Evolutionary conservation across 2,888 invertebrate species (phyloP).

Genomic region (Meiosimyza decipiens): DNA sequence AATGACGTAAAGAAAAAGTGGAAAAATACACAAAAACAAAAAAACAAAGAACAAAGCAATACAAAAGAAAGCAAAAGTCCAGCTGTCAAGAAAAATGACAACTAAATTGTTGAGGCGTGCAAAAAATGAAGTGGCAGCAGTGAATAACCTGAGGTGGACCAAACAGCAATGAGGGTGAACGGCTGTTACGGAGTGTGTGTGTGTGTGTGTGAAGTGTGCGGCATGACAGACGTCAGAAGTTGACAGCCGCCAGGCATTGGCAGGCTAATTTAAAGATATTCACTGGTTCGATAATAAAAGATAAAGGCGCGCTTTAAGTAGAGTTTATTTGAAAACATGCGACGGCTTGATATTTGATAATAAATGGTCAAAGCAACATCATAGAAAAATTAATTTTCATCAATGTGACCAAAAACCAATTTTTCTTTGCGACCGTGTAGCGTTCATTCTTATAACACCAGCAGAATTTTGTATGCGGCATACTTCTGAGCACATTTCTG

Average conservation of each 20-base stretch:
- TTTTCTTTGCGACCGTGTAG: no score
- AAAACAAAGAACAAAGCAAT: slow-evolving; percentile 5
- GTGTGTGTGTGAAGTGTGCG: no score
- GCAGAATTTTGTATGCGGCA: slow-evolving; percentile 3
- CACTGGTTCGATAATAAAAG: no score
- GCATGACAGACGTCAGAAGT: background rate
- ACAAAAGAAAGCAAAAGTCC: slow-evolving; percentile 19
- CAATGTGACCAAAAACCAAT: no score
- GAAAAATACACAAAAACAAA: slow-evolving; percentile 4
- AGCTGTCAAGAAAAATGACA: slow-evolving; percentile 49
- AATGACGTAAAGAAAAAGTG: slow-evolving; percentile 3
- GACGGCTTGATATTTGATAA: no score
- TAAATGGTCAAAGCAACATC: no score
- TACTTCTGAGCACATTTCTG: background rate
- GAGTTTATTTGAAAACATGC: no score
- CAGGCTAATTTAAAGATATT: no score
- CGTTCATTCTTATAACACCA: background rate
- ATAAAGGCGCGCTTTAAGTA: no score
- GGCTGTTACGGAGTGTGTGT: background rate
- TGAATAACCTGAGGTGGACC: background rate
- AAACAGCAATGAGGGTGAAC: background rate
- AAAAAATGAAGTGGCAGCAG: slow-evolving; percentile 11
- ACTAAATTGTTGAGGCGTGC: slow-evolving; percentile 45
- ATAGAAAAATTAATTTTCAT: no score
- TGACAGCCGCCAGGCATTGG: slow-evolving; percentile 9